phyloP scores from a whole-genome alignment of 2,113 vertebrate genomes.

The Ptychochromis oligacanthus region DNA sequence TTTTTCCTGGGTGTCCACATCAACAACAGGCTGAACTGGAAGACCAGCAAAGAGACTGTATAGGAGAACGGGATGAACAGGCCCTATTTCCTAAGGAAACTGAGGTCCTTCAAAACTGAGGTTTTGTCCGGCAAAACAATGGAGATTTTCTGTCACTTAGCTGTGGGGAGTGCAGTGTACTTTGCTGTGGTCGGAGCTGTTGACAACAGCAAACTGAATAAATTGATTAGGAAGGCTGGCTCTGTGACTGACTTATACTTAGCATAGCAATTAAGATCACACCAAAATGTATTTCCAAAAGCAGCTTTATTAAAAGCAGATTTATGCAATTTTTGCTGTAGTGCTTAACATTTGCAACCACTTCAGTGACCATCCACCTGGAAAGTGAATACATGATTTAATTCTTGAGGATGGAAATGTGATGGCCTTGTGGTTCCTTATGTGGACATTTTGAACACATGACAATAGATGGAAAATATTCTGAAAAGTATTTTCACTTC shows the following conservation, averaged over 20 bases:
- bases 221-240: neutral
- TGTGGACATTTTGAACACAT: conserved; percentile 4
- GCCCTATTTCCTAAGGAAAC: neutral
- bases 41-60: neutral
- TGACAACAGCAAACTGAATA: neutral
- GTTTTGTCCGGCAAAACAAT: neutral
- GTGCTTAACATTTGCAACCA: no score
- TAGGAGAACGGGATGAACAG: neutral
- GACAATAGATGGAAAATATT: neutral
- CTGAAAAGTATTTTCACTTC: neutral
- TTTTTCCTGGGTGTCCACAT: no score
- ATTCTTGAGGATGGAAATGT: neutral
- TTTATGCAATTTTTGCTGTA: neutral
- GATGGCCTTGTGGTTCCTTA: conserved; percentile 52
- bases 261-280: no score
- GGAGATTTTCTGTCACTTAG: neutral
- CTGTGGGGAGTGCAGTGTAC: neutral
- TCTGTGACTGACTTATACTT: no score
- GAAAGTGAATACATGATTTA: neutral
- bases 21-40: no score
- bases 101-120: neutral
- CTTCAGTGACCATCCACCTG: neutral
- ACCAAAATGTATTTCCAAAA: no score
- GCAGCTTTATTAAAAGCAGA: no score
- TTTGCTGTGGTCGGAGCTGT: neutral